A percentile compares a stretch with the other conserved stretches of the same genome.
Conservation (phyloP, 2,797 vertebrate genomes). For the Apogon hyalosoma region DNA sequence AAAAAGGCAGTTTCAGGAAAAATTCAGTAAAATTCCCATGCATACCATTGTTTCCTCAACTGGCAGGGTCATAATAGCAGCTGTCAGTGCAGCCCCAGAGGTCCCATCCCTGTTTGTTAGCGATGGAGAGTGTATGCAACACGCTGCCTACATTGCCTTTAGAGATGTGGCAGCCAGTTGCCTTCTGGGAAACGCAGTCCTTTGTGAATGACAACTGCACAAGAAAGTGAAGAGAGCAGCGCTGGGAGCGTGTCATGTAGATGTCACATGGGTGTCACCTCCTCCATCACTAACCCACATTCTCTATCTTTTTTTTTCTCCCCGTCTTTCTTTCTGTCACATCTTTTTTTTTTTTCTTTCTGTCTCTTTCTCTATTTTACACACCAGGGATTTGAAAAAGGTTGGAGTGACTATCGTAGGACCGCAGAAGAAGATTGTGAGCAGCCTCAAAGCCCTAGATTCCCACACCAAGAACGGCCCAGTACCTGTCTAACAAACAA, state of each 20-base stretch:
- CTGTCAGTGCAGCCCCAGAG: constrained; percentile 64
- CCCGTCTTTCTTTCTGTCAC: constrained; percentile 30
- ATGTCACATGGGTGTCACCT: constrained; percentile 65
- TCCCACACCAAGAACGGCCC: constrained; percentile 93
- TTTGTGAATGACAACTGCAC: constrained; percentile 70
- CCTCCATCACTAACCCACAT: constrained; percentile 46
- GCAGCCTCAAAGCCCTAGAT: constrained; percentile 96
- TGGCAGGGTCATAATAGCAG: constrained; percentile 73
- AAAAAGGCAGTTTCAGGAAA: constrained; percentile 27
- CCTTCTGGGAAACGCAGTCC: constrained; percentile 73
- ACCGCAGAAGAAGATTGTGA: constrained; percentile 96
- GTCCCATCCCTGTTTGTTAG: constrained; percentile 48
- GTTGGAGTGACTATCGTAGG: constrained; percentile 94
- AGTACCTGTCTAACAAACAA: constrained; percentile 90
- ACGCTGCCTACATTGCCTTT: constrained; percentile 7
- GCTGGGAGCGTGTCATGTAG: constrained; percentile 62
- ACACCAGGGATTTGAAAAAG: constrained; percentile 94
- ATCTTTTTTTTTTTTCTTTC: neutral
- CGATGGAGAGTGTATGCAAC: constrained; percentile 37
- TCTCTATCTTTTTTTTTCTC: constrained; percentile 43
- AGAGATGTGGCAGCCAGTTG: constrained; percentile 53
- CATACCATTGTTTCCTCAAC: constrained; percentile 53
- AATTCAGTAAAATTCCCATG: constrained; percentile 24
- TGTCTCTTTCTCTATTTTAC: constrained; percentile 46
- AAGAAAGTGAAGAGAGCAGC: constrained; percentile 61